Percentiles rank a stretch among this genome's conserved stretches.
Evolutionary conservation across 30 jellyfish, hydroid and myxozoan species (phyloP).

Genomic region (Aurelia coerulea): DNA sequence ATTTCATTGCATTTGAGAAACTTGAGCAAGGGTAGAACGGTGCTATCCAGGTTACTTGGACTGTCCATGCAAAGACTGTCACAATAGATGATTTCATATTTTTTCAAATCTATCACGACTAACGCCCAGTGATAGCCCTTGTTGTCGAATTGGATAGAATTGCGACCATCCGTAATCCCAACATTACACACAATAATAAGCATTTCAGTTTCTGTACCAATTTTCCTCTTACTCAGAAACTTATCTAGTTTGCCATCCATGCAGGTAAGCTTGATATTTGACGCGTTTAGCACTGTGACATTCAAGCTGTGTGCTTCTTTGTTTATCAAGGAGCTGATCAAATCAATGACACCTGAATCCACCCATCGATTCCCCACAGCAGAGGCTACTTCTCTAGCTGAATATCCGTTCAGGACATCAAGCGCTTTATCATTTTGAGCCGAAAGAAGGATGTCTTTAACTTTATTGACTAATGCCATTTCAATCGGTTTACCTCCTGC

Average conservation of each 20-base stretch:
- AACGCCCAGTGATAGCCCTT: conserved; percentile 9
- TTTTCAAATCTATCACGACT: conserved; percentile 1
- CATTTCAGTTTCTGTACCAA: not conserved
- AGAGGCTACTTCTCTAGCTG: conserved; percentile 10
- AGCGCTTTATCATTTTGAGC: not conserved
- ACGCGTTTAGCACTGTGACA: not conserved
- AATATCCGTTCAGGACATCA: not conserved
- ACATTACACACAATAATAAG: not conserved
- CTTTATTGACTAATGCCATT: not conserved
- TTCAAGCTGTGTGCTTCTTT: conserved; percentile 1
- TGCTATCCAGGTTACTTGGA: conserved; percentile 1
- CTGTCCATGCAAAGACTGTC: conserved; percentile 9
- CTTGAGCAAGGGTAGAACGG: not conserved
- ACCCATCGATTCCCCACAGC: conserved; percentile 14
- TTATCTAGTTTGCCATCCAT: not conserved
- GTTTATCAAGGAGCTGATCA: not conserved
- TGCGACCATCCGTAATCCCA: conserved; percentile 2
- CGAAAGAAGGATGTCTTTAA: not conserved
- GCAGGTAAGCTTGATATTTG: not conserved
- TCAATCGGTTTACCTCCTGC: conserved; percentile 11
- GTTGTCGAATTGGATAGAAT: conserved; percentile 2
- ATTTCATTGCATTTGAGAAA: not conserved
- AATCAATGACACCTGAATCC: not conserved
- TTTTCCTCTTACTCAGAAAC: not conserved
- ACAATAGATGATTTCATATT: not conserved